A percentile compares a stretch with the other conserved stretches of the same genome.
Conservation (phyloP, 2,888 invertebrate species). For the Cosmopolites sordidus region DNA sequence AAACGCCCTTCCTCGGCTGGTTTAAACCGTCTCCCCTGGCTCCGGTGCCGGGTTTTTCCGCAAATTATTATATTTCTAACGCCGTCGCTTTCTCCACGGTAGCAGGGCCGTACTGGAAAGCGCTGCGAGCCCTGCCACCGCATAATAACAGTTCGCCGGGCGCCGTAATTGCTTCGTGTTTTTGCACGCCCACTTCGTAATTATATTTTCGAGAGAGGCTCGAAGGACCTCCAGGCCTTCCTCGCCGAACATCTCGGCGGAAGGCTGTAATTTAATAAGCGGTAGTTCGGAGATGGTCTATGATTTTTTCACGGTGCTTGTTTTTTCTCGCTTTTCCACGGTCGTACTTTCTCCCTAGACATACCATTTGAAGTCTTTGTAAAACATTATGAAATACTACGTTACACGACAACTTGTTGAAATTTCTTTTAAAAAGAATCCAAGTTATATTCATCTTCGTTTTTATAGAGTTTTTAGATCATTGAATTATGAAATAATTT, state of each 20-base stretch:
- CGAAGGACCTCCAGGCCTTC: slow-evolving; percentile 25
- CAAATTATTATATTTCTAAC: background rate
- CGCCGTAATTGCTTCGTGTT: slow-evolving; percentile 47
- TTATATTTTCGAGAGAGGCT: slow-evolving; percentile 43
- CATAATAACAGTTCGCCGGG: slow-evolving; percentile 47
- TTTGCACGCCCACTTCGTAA: slow-evolving; percentile 47
- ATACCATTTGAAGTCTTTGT: too few relatives aligned
- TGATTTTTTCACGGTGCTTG: slow-evolving; percentile 7
- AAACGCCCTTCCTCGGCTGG: too few relatives aligned
- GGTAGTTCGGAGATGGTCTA: slow-evolving; percentile 22
- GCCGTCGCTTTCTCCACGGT: slow-evolving; percentile 1
- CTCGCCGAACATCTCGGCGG: slow-evolving; percentile 20
- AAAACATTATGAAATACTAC: too few relatives aligned
- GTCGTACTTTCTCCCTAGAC: background rate
- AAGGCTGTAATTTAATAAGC: slow-evolving; percentile 30
- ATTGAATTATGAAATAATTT: too few relatives aligned
- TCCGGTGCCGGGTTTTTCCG: too few relatives aligned
- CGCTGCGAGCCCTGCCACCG: slow-evolving; percentile 47
- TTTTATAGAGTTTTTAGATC: too few relatives aligned
- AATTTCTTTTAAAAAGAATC: too few relatives aligned
- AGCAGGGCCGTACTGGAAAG: slow-evolving; percentile 25
- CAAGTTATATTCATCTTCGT: too few relatives aligned
- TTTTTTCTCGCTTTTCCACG: background rate
- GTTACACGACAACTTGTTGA: too few relatives aligned
- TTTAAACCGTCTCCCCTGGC: too few relatives aligned